phyloP scores from a whole-genome alignment of 64 coral and sea anemone species.

The Actinia equina region DNA sequence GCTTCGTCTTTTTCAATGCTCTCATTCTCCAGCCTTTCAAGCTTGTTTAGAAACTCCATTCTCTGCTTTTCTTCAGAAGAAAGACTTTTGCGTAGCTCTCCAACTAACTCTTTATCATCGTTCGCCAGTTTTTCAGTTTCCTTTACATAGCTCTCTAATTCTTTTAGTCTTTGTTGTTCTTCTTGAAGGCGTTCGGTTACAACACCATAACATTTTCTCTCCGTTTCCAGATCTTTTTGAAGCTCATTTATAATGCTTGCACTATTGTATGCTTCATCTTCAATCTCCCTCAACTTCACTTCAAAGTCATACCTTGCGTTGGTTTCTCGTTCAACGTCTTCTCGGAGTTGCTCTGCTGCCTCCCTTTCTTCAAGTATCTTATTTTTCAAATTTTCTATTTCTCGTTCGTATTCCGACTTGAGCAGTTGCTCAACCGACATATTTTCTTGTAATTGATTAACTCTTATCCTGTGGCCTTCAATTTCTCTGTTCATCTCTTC shows the following conservation, averaged over 20 bases:
- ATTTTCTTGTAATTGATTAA: slow-evolving; percentile 51
- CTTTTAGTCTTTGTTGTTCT: slow-evolving; percentile 41
- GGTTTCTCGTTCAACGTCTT: slow-evolving; percentile 37
- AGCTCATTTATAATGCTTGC: slow-evolving; percentile 39
- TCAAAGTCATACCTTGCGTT: slow-evolving; percentile 33
- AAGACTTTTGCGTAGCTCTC: slow-evolving; percentile 16
- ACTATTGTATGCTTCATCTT: slow-evolving; percentile 15
- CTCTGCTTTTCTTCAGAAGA: slow-evolving; percentile 27
- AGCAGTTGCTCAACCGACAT: slow-evolving; percentile 54
- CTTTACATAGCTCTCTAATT: slow-evolving; percentile 49
- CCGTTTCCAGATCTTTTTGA: slow-evolving; percentile 52
- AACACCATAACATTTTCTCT: slow-evolving; percentile 54
- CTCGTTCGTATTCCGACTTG: slow-evolving; percentile 49
- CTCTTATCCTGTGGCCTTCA: slow-evolving; percentile 14
- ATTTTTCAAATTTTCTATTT: slow-evolving; percentile 39
- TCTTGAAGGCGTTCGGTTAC: slow-evolving; percentile 41
- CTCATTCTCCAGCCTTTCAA: slow-evolving; percentile 56
- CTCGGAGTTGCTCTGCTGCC: slow-evolving; percentile 19
- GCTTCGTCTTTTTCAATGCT: slow-evolving; percentile 72
- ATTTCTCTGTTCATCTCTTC: slow-evolving; percentile 8
- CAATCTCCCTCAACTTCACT: slow-evolving; percentile 40
- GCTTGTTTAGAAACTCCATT: slow-evolving; percentile 31
- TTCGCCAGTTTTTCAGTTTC: slow-evolving; percentile 51
- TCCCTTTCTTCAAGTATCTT: slow-evolving; percentile 41
- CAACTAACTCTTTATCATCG: slow-evolving; percentile 32